A percentile compares a stretch with the other conserved stretches of the same genome.
Evolutionary conservation across 1,140 invertebrate genomes (phyloP).

Genomic region (Drosophila orena): DNA sequence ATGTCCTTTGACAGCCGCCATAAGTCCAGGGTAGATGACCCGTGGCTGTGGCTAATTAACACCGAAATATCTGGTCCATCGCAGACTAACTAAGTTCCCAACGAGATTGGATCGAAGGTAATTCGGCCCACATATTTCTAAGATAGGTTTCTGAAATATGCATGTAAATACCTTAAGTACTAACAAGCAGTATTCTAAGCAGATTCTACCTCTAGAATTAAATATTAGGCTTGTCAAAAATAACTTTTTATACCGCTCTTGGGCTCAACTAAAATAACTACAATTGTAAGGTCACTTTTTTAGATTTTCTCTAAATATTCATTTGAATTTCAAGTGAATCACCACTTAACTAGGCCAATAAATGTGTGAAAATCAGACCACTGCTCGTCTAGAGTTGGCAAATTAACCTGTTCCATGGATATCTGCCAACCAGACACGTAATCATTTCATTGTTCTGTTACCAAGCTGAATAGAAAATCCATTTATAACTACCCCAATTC

Average conservation of each 20-base stretch:
- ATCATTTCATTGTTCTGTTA: constrained; percentile 3
- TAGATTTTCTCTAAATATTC: not conserved
- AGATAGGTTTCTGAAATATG: too few species aligned
- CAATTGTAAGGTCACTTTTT: too few species aligned
- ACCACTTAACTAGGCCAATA: not conserved
- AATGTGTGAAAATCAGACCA: not conserved
- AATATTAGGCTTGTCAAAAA: too few species aligned
- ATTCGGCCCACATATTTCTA: not conserved
- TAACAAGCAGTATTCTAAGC: too few species aligned
- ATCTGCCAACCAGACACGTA: not conserved
- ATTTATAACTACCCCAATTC: constrained; percentile 27
- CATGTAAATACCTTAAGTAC: too few species aligned
- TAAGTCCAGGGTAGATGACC: constrained; percentile 48
- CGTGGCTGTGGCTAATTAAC: constrained; percentile 56
- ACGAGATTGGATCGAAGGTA: not conserved
- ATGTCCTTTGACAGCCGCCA: constrained; percentile 29
- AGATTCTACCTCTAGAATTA: too few species aligned
- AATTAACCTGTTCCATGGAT: constrained; percentile 7
- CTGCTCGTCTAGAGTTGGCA: not conserved
- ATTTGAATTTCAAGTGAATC: too few species aligned
- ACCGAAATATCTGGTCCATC: constrained; percentile 20
- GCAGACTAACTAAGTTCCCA: not conserved
- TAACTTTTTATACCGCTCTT: too few species aligned
- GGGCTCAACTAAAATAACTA: too few species aligned
- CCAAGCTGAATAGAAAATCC: constrained; percentile 20